These are phyloP conservation scores for Sander lucioperca DNA, from an alignment of 2,113 vertebrate species.

Conservation along the genomic window DNA sequence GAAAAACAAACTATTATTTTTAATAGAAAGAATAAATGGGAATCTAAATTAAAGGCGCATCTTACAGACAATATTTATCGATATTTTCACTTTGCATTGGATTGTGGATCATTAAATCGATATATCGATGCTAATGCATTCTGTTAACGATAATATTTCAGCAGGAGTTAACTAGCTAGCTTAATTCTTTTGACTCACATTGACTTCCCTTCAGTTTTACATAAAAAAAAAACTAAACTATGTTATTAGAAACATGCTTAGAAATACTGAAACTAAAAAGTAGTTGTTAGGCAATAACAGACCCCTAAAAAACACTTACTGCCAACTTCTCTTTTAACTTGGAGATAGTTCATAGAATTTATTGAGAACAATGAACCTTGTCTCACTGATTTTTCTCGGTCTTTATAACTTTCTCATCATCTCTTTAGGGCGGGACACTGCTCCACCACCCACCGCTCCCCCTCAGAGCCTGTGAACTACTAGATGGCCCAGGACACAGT, in stretches of 20 bases:
- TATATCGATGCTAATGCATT: too few species aligned
- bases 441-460: constrained; percentile 33
- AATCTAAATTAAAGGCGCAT: too few species aligned
- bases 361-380: background rate
- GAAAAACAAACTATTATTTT: too few species aligned
- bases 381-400: background rate
- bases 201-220: background rate
- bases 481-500: constrained; percentile 12
- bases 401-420: background rate
- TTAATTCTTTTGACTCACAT: background rate
- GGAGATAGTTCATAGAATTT: too few species aligned
- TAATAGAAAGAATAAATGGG: too few species aligned
- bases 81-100: too few species aligned
- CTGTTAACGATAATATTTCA: background rate
- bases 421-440: constrained; percentile 67
- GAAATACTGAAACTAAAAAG: background rate
- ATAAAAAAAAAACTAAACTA: background rate
- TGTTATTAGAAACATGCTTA: background rate
- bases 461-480: constrained; percentile 32
- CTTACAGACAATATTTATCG: too few species aligned
- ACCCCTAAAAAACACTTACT: too few species aligned
- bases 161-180: background rate
- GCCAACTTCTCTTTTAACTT: too few species aligned
- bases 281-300: too few species aligned
- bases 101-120: too few species aligned